These are phyloP conservation scores for Sesia bembeciformis DNA, from an alignment of 2,888 invertebrate species.

Conservation along the genomic window DNA sequence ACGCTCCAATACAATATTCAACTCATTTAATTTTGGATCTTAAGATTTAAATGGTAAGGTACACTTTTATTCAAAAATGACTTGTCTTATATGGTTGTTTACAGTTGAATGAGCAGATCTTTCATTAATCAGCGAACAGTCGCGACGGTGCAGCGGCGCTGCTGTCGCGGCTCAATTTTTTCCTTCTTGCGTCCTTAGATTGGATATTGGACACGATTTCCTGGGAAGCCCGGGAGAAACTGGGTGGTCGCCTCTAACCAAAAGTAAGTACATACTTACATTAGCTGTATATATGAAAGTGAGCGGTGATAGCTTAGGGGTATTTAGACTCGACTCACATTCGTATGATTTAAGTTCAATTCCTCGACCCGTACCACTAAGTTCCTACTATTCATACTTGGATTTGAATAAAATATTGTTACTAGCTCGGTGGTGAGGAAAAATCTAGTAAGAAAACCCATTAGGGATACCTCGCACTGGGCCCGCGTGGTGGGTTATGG, in stretches of 20 bases:
- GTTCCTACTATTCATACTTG: too few species aligned
- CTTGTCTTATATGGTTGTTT: constrained; percentile 28
- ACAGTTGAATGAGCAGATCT: constrained; percentile 56
- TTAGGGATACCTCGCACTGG: too few species aligned
- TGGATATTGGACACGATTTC: constrained; percentile 71
- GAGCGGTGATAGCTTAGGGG: too few species aligned
- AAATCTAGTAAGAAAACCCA: too few species aligned
- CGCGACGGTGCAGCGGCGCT: constrained; percentile 67
- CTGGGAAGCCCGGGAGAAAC: constrained; percentile 41
- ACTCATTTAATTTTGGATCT: constrained; percentile 7
- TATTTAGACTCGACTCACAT: too few species aligned
- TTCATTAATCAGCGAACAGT: constrained; percentile 71
- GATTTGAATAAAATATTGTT: too few species aligned
- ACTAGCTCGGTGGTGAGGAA: too few species aligned
- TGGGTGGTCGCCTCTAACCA: constrained; percentile 54
- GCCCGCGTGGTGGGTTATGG: too few species aligned
- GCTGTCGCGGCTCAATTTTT: constrained; percentile 67
- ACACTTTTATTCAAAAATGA: constrained; percentile 5
- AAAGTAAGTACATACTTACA: constrained; percentile 9
- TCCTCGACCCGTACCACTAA: too few species aligned
- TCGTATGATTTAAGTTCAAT: too few species aligned
- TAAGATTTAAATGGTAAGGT: constrained; percentile 4
- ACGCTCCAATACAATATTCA: constrained; percentile 11
- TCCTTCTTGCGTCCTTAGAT: constrained; percentile 66
- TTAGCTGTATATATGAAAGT: too few species aligned